phyloP scores from a whole-genome alignment of 2,888 invertebrate genomes.

The Tachystola acroxantha region DNA sequence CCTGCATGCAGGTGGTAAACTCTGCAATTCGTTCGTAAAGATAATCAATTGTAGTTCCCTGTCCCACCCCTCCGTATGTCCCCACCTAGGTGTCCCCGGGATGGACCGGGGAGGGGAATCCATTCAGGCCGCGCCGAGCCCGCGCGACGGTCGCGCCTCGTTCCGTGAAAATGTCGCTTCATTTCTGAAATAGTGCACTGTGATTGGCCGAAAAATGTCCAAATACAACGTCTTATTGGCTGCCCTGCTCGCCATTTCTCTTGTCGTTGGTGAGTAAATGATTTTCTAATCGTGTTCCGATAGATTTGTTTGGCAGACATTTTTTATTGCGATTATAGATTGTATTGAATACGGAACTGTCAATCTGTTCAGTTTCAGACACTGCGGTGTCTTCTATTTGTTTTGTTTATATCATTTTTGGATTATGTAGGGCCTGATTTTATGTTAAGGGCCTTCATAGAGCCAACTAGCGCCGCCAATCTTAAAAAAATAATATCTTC shows the following conservation, averaged over 20 bases:
- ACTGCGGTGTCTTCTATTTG: not conserved
- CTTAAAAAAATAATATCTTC: too few species aligned
- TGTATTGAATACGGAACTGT: too few species aligned
- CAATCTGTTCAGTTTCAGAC: too few species aligned
- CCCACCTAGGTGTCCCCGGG: slow-evolving; percentile 8
- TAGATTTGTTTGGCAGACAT: not conserved
- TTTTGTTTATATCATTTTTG: not conserved
- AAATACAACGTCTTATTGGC: slow-evolving; percentile 46
- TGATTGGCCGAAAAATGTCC: slow-evolving; percentile 44
- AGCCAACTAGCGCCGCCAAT: too few species aligned
- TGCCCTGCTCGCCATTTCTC: slow-evolving; percentile 41
- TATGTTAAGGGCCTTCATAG: too few species aligned
- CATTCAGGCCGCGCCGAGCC: slow-evolving; percentile 34
- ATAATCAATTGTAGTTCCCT: too few species aligned
- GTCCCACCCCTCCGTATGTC: slow-evolving; percentile 7
- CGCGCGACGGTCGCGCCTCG: slow-evolving; percentile 36
- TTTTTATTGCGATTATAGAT: not conserved
- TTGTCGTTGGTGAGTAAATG: slow-evolving; percentile 51
- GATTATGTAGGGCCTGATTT: too few species aligned
- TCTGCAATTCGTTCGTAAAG: too few species aligned
- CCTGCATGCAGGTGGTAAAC: too few species aligned
- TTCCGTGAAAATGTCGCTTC: slow-evolving; percentile 23
- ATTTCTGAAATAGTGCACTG: slow-evolving; percentile 28
- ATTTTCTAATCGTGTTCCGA: not conserved
- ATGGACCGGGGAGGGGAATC: slow-evolving; percentile 9